A percentile compares a stretch with the other conserved stretches of the same genome.
phyloP scores from a whole-genome alignment of 1,140 invertebrate species.

The Asobara japonica region DNA sequence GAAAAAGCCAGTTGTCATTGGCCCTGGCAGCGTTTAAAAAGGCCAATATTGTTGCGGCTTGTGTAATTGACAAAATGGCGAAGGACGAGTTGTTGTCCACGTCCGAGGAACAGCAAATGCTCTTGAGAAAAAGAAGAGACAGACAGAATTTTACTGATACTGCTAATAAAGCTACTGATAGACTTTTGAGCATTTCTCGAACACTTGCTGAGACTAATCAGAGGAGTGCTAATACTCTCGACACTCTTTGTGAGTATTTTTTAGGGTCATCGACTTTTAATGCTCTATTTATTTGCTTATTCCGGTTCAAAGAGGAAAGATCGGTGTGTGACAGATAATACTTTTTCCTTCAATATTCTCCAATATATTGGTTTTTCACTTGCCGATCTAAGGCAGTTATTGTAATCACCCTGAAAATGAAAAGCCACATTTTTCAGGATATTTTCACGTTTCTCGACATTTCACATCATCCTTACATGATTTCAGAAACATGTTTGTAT shows the following conservation, averaged over 20 bases:
- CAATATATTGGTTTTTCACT: no score
- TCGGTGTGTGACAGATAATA: no score
- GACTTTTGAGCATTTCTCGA: slow-evolving; percentile 82
- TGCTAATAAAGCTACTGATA: slow-evolving; percentile 81
- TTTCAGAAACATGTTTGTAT: no score
- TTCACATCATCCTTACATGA: no score
- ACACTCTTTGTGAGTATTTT: slow-evolving; percentile 74
- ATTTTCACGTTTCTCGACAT: no score
- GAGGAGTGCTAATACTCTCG: slow-evolving; percentile 84
- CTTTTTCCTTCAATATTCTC: no score
- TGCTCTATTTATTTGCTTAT: no score
- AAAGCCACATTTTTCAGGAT: no score
- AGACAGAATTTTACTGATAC: slow-evolving; percentile 73
- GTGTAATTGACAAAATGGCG: slow-evolving; percentile 78
- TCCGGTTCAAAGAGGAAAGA: no score
- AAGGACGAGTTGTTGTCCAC: slow-evolving; percentile 75
- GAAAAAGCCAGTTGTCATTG: slow-evolving; percentile 76
- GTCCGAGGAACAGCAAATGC: slow-evolving; percentile 68
- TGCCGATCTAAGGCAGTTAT: no score
- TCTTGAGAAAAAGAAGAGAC: slow-evolving; percentile 73
- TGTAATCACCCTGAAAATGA: no score
- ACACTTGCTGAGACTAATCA: slow-evolving; percentile 88
- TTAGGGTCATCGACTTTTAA: slow-evolving; percentile 6
- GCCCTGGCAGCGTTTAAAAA: slow-evolving; percentile 80
- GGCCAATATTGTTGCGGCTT: slow-evolving; percentile 78